phyloP scores from a whole-genome alignment of 2,888 invertebrate species.

The Hedychridium roseum region DNA sequence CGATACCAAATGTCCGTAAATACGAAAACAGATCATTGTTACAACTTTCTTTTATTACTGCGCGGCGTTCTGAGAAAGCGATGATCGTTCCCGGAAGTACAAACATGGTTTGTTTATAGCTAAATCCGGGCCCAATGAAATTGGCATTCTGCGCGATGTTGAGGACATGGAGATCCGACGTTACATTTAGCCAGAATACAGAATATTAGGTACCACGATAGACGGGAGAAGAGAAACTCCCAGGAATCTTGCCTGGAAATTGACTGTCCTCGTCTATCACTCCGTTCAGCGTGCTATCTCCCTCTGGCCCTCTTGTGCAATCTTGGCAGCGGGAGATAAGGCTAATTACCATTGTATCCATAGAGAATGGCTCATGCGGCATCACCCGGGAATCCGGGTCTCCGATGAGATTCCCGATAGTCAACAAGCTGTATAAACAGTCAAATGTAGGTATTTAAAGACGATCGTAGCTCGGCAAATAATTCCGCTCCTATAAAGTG shows the following conservation, averaged over 20 bases:
- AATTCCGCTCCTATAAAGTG: too few species aligned
- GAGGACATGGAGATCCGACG: constrained; percentile 36
- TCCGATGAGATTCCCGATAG: constrained; percentile 45
- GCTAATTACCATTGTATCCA: constrained; percentile 53
- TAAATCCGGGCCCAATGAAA: constrained; percentile 31
- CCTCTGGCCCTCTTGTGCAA: constrained; percentile 35
- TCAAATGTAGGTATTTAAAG: constrained; percentile 8
- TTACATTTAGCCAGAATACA: constrained; percentile 40
- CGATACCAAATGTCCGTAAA: too few species aligned
- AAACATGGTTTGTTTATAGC: constrained; percentile 19
- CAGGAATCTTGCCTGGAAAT: constrained; percentile 38
- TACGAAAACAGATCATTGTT: too few species aligned
- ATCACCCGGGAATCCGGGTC: constrained; percentile 39
- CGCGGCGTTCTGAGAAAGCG: too few species aligned
- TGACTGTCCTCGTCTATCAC: constrained; percentile 26
- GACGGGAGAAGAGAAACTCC: constrained; percentile 30
- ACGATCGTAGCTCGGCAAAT: constrained; percentile 16
- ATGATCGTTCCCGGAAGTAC: too few species aligned
- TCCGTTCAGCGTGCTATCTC: constrained; percentile 25
- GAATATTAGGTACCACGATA: constrained; percentile 37
- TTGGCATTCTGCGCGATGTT: constrained; percentile 31
- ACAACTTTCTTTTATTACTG: too few species aligned
- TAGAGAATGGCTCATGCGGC: constrained; percentile 41
- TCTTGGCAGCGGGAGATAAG: constrained; percentile 50
- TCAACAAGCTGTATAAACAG: constrained; percentile 30